Evolutionary conservation across 2,888 invertebrate genomes (phyloP).

Genomic region (Holacanthella duospinosa): DNA sequence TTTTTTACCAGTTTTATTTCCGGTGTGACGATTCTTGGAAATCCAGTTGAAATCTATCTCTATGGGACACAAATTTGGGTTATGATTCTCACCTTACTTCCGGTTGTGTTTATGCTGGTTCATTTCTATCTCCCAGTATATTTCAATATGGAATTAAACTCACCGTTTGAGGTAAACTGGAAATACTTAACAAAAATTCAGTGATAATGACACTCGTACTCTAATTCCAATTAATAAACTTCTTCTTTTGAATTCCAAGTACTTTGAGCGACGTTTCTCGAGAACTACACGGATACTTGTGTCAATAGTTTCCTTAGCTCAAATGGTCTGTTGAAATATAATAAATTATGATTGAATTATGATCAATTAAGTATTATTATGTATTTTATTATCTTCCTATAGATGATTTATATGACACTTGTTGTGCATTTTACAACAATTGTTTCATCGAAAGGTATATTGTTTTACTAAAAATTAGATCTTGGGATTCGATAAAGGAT

Average conservation of each 20-base stretch:
- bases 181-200: background rate
- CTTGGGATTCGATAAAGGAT: too few relatives aligned
- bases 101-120: background rate
- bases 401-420: background rate
- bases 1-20: background rate
- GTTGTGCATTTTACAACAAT: background rate
- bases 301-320: background rate
- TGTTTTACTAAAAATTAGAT: too few relatives aligned
- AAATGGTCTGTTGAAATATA: background rate
- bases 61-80: background rate
- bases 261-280: background rate
- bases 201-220: background rate
- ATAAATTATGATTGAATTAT: too few relatives aligned
- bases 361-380: background rate
- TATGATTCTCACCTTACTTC: background rate
- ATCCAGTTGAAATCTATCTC: slow-evolving; percentile 7
- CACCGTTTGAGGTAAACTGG: background rate
- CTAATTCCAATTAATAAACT: background rate
- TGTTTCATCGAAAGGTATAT: too few relatives aligned
- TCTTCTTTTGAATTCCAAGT: background rate
- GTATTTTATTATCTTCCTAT: background rate
- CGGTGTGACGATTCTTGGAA: background rate
- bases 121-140: background rate
- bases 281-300: background rate
- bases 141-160: background rate